These are phyloP conservation scores for Drosophila lacicola DNA, from an alignment of 2,888 invertebrate genomes.

Conservation along the genomic window DNA sequence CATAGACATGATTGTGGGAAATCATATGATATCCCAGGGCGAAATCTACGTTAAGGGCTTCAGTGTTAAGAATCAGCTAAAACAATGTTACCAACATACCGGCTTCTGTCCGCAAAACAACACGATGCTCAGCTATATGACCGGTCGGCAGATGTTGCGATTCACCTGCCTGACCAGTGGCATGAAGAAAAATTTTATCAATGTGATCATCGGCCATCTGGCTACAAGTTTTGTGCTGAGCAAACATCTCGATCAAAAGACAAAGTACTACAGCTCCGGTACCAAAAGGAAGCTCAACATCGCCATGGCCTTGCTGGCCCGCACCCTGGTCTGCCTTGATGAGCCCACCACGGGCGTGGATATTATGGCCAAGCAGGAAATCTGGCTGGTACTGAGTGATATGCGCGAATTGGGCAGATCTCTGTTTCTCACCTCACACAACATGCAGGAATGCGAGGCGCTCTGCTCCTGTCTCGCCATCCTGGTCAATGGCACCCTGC, in stretches of 20 bases:
- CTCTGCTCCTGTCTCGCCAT: conserved; percentile 91
- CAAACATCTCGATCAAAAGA: conserved; percentile 87
- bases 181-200: conserved; percentile 83
- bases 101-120: conserved; percentile 91
- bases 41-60: conserved; percentile 88
- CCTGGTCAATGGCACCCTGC: conserved; percentile 91
- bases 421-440: conserved; percentile 92
- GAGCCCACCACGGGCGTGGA: conserved; percentile 87
- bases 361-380: conserved; percentile 87
- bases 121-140: conserved; percentile 88
- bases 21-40: conserved; percentile 88
- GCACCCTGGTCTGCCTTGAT: conserved; percentile 89
- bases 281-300: conserved; percentile 90
- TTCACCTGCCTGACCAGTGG: conserved; percentile 88
- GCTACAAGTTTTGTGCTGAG: conserved; percentile 86
- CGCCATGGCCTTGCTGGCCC: conserved; percentile 89
- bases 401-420: conserved; percentile 89
- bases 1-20: conserved; percentile 94
- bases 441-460: conserved; percentile 93
- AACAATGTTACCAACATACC: conserved; percentile 86
- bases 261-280: conserved; percentile 88
- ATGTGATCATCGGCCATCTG: conserved; percentile 35
- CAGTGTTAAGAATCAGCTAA: conserved; percentile 86
- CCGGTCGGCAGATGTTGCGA: conserved; percentile 88
- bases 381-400: conserved; percentile 90